Evolutionary conservation across 2,797 vertebrate species (phyloP), one percentile per base, ranked within the genome.

Genomic region (Scolopax rusticola): DNA sequence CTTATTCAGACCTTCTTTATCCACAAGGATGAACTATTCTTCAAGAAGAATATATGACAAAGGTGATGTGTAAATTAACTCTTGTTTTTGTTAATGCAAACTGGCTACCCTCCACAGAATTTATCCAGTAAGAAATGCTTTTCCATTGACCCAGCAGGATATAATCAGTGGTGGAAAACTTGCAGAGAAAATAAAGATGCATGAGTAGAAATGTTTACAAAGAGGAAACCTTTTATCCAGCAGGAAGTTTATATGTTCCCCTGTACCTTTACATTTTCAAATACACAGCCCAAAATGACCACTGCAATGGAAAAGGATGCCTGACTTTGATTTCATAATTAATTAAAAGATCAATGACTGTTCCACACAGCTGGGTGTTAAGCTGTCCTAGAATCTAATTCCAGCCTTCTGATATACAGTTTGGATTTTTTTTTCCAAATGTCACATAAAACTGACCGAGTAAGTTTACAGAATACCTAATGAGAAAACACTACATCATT

Each of bases 381-480:
- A 97, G 82, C 53, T 97, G 75, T 89, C 87, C 87, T 91, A 78
- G 90, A 97, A 96, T 57, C 47, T 64, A 95, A 90, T 91, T 95
- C 73, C 51, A 96, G 63, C 27, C 20, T 95, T 95, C 75, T 71
- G 74, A 93, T 77, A 86, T 36, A 85, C 21, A 90, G 65, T 83
- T 63, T 80, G n/a, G 18, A 16, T 76, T 81, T 24, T 41, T 61
- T 91, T 92, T 67, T 24, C 21, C 43, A 96, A 97, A 97, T 94
- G 59, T 94, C 96, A 97, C 71, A 54, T 87, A 97, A 94, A 97
- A 97, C 83, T 96, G 95, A 97, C 95, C 50, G 2, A 96, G 81
- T 77, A 96, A 95, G 96, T 98, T 97, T 96, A 87, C 86, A 91
- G 95, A 96, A 95, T 97, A 94, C 75, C 88, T 97, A 96, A 97